phyloP scores from a whole-genome alignment of 2,113 vertebrate species.

The Carassius gibelio region DNA sequence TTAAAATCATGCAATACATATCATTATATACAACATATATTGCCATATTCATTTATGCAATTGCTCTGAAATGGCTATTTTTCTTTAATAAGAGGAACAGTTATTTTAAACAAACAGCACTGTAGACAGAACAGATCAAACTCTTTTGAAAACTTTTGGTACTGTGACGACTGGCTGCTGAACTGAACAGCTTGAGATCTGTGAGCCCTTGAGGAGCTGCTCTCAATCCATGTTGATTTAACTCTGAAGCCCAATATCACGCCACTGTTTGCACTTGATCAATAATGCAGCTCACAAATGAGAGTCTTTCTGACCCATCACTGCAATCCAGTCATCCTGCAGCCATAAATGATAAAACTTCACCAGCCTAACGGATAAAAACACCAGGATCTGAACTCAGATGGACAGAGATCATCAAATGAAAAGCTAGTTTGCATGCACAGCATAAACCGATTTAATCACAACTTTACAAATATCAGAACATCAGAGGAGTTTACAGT shows the following conservation, averaged over 20 bases:
- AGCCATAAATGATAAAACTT: background rate
- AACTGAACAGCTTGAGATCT: background rate
- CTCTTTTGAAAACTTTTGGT: background rate
- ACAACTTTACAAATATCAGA: background rate
- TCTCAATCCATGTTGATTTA: background rate
- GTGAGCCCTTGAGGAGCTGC: background rate
- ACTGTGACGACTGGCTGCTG: background rate
- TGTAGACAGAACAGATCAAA: background rate
- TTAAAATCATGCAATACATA: background rate
- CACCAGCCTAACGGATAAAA: background rate
- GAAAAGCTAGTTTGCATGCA: background rate
- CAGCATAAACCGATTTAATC: background rate
- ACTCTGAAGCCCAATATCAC: background rate
- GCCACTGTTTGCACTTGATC: constrained; percentile 8
- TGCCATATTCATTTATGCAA: background rate
- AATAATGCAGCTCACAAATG: constrained; percentile 20
- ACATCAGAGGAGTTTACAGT: background rate
- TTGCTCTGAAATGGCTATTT: background rate
- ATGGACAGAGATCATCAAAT: background rate
- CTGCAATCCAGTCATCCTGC: background rate
- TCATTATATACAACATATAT: background rate
- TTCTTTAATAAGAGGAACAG: background rate
- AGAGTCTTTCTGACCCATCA: background rate
- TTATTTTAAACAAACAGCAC: background rate
- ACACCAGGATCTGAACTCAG: background rate